These are phyloP conservation scores for Procambarus clarkii DNA, from an alignment of 1,140 invertebrate species.

Conservation along the genomic window DNA sequence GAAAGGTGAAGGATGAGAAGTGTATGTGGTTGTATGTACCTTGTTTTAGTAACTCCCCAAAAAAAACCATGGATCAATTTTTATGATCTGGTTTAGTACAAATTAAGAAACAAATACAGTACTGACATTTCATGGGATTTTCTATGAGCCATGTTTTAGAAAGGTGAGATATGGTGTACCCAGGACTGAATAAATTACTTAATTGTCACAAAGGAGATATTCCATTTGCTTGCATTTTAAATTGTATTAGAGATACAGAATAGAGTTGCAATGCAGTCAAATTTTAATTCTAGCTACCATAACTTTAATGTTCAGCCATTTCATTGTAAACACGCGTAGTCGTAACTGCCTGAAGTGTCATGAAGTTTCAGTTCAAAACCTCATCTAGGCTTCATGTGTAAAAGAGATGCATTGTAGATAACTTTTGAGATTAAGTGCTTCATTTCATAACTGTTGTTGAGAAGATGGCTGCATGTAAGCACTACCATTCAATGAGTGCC, in stretches of 20 bases:
- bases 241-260: not conserved
- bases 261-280: not conserved
- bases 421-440: not conserved
- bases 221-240: slow-evolving; percentile 7
- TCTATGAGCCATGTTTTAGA: not conserved
- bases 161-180: slow-evolving; percentile 2
- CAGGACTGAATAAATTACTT: not conserved
- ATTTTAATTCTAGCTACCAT: not conserved
- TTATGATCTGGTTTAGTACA: slow-evolving; percentile 36
- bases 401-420: not conserved
- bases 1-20: not conserved
- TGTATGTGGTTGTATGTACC: not conserved
- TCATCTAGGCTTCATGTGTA: not conserved
- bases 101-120: slow-evolving; percentile 40
- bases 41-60: not conserved
- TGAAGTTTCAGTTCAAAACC: not conserved
- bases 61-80: slow-evolving; percentile 13
- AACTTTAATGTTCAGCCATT: not conserved
- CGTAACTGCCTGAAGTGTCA: not conserved
- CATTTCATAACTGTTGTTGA: not conserved
- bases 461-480: not conserved
- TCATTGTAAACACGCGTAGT: not conserved
- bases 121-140: slow-evolving; percentile 10
- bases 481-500: slow-evolving; percentile 16
- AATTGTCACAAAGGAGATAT: not conserved